A percentile compares a stretch with the other conserved stretches of the same genome.
These are phyloP conservation scores for Recurvirostra avosetta DNA, from an alignment of 2,113 vertebrate species.

Conservation along the genomic window DNA sequence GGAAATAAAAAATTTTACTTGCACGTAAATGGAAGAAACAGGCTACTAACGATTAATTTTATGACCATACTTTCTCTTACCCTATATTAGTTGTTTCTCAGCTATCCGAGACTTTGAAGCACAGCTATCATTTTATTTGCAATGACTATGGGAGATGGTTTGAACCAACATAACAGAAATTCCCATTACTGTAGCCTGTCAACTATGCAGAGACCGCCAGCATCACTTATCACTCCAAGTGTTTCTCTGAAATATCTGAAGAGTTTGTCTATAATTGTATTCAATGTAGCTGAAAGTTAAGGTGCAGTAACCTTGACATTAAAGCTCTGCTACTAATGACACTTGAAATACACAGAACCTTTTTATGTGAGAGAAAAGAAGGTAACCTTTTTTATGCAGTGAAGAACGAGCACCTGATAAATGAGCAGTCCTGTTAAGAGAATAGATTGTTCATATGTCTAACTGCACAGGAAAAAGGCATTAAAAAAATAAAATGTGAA, in stretches of 20 bases:
- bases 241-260: slow-evolving; percentile 62
- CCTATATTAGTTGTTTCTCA: slow-evolving; percentile 33
- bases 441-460: not conserved
- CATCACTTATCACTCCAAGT: slow-evolving; percentile 49
- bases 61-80: slow-evolving; percentile 16
- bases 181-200: slow-evolving; percentile 18
- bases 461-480: slow-evolving; percentile 14
- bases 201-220: slow-evolving; percentile 2
- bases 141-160: slow-evolving; percentile 34
- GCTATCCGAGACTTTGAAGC: slow-evolving; percentile 19
- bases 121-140: slow-evolving; percentile 44
- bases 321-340: slow-evolving; percentile 62
- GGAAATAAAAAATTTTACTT: not conserved
- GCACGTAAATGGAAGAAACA: not conserved
- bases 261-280: slow-evolving; percentile 50
- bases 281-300: slow-evolving; percentile 59
- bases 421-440: slow-evolving; percentile 4
- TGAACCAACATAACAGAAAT: slow-evolving; percentile 36
- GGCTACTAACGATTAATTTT: slow-evolving; percentile 36
- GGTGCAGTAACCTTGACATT: slow-evolving; percentile 58
- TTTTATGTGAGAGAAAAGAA: slow-evolving; percentile 13
- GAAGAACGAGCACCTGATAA: slow-evolving; percentile 48
- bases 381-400: slow-evolving; percentile 17
- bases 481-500: not conserved
- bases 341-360: slow-evolving; percentile 34